Evolutionary conservation across 1,140 invertebrate species (phyloP), one percentile per base, ranked within the genome.

Genomic region (Drosophila varians): DNA sequence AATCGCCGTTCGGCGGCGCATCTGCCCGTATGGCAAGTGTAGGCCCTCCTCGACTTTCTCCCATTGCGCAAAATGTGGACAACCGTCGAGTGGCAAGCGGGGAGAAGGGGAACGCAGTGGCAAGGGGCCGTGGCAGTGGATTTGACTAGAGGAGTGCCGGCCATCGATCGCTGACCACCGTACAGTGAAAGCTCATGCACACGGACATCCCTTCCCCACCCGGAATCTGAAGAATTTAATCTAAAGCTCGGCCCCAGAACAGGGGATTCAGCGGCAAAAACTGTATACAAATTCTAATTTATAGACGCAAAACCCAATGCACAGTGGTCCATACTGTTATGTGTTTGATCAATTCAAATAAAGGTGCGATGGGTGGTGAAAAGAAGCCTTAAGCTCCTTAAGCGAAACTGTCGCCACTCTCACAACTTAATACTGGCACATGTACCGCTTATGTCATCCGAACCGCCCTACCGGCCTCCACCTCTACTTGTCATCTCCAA

Each of bases 1-100:
- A 60, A 40, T 8, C 38, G 38, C 6, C 38, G 38, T 19, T 42
- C 19, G 36, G 28, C 28, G 38, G 28, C 19, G 14, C 52, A 55
- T 70, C 55, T 51, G 66, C 64, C 52, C 40, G 42, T 34, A 48
- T 21, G 46, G 42, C 68, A 53, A 49, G 68, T 72, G 68, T 53
- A 31, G 42, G 25, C 64, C 60, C 58, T 73, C 60, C 58, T 73
- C 71, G 45, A 74, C 72, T 74, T 74, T 74, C 72, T 53, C 72
- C 60, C 72, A 66, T 74, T 74, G 72, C 72, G 72, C 72, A 74
- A 74, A 74, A 65, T 65, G 58, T 26, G 66, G 28, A 12, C 65
- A 38, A 36, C 31, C 26, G 23, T 58, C 11, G 21, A 48, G 60
- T 47, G 46, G 21, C 23, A 2, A 28, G 26, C 8, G 26, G 25